phyloP scores from a whole-genome alignment of 2,888 invertebrate species.

The Ectemnius lituratus region DNA sequence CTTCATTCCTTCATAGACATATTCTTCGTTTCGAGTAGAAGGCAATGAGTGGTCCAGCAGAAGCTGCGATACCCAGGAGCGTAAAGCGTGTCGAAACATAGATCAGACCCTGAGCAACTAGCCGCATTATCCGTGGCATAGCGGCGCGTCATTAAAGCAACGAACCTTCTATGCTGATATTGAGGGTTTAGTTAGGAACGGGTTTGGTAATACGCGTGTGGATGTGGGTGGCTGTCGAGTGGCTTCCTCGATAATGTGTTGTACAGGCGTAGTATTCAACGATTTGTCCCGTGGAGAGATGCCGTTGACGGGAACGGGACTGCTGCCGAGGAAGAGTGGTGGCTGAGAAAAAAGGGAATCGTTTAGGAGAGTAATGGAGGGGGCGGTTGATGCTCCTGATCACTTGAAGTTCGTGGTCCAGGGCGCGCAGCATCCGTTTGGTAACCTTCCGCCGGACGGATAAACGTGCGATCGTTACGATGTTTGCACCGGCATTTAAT shows the following conservation, averaged over 20 bases:
- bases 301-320: conserved; percentile 23
- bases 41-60: conserved; percentile 13
- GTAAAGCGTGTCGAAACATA: conserved; percentile 27
- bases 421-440: conserved; percentile 31
- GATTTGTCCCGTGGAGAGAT: conserved; percentile 37
- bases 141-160: conserved; percentile 48
- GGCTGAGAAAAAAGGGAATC: conserved; percentile 31
- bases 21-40: background rate
- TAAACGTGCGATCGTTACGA: conserved; percentile 39
- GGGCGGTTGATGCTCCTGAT: conserved; percentile 16
- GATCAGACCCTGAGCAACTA: conserved; percentile 33
- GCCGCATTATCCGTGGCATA: conserved; percentile 36
- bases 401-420: conserved; percentile 17
- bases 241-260: background rate
- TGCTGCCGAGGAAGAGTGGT: background rate
- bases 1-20: too few relatives aligned
- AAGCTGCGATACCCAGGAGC: conserved; percentile 4
- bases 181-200: background rate
- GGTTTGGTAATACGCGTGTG: too few relatives aligned
- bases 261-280: conserved; percentile 25
- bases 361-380: conserved; percentile 40
- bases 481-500: conserved; percentile 41
- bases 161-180: conserved; percentile 44
- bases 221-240: background rate
- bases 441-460: conserved; percentile 30